Evolutionary conservation across 1,140 invertebrate species (phyloP).

Genomic region (Musca vetustissima): DNA sequence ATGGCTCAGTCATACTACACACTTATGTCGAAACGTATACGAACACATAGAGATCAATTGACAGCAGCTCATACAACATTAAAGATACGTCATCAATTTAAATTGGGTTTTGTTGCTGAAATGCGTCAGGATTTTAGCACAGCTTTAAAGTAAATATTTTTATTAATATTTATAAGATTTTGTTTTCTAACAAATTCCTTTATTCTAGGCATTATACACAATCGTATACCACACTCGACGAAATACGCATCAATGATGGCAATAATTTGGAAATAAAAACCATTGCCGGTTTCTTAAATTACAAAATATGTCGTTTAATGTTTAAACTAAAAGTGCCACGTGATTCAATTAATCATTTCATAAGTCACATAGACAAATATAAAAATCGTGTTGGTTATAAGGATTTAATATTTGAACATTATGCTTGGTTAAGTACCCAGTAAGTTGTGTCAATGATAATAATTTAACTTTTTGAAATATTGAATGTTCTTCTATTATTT

Average conservation of each 20-base stretch:
- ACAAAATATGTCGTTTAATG: conserved; percentile 88
- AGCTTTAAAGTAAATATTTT: conserved; percentile 76
- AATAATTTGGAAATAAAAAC: conserved; percentile 93
- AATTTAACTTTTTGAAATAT: neutral
- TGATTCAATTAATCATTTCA: conserved; percentile 93
- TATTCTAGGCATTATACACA: conserved; percentile 84
- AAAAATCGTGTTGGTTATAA: conserved; percentile 73
- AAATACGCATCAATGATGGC: conserved; percentile 83
- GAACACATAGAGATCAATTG: conserved; percentile 85
- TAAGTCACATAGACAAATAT: conserved; percentile 87
- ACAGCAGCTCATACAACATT: conserved; percentile 89
- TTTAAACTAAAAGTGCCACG: conserved; percentile 86
- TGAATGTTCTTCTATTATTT: conserved; percentile 27
- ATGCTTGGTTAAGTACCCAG: conserved; percentile 96
- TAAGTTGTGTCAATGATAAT: conserved; percentile 57
- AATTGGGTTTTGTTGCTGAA: conserved; percentile 96
- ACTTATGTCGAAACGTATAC: conserved; percentile 82
- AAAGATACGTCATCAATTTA: conserved; percentile 95
- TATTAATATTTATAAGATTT: conserved; percentile 4
- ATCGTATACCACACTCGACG: conserved; percentile 86
- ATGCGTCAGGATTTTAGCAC: conserved; percentile 85
- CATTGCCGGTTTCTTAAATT: conserved; percentile 93
- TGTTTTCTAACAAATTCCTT: conserved; percentile 23
- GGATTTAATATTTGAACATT: conserved; percentile 91
- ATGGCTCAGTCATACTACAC: conserved; percentile 91